Evolutionary conservation across 2,888 invertebrate genomes (phyloP).

Genomic region (Priocnemis perturbator): DNA sequence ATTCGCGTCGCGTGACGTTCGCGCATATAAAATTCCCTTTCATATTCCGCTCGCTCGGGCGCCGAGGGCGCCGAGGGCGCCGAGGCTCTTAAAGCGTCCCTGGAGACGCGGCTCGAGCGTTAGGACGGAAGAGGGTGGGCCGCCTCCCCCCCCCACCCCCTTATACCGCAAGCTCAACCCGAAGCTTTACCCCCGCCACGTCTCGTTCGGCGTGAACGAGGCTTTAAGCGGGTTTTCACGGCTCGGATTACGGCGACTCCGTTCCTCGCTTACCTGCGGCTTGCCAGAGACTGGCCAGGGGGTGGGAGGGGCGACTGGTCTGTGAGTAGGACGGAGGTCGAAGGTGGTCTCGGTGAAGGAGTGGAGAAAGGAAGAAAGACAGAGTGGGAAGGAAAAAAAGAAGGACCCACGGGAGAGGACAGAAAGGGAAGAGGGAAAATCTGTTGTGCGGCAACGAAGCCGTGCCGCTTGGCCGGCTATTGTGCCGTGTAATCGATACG

Average conservation of each 20-base stretch:
- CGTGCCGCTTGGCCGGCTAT: slow-evolving; percentile 22
- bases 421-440: slow-evolving; percentile 26
- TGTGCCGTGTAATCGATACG: slow-evolving; percentile 33
- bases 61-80: no score
- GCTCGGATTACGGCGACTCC: slow-evolving; percentile 29
- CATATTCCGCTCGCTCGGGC: no score
- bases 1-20: no score
- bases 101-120: no score
- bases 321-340: neutral
- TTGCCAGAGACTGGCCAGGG: neutral
- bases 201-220: slow-evolving; percentile 17
- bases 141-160: no score
- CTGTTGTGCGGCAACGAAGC: slow-evolving; percentile 15
- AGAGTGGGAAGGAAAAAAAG: neutral
- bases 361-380: neutral
- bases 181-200: slow-evolving; percentile 1
- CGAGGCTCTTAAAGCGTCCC: no score
- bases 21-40: no score
- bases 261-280: slow-evolving; percentile 17
- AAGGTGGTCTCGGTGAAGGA: neutral
- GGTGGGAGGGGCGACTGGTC: no score
- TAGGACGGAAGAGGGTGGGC: no score
- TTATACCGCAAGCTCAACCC: no score
- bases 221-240: slow-evolving; percentile 42
- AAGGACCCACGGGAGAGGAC: slow-evolving; percentile 7